phyloP scores from a whole-genome alignment of 1,140 invertebrate species.

The Phthorimaea operculella region DNA sequence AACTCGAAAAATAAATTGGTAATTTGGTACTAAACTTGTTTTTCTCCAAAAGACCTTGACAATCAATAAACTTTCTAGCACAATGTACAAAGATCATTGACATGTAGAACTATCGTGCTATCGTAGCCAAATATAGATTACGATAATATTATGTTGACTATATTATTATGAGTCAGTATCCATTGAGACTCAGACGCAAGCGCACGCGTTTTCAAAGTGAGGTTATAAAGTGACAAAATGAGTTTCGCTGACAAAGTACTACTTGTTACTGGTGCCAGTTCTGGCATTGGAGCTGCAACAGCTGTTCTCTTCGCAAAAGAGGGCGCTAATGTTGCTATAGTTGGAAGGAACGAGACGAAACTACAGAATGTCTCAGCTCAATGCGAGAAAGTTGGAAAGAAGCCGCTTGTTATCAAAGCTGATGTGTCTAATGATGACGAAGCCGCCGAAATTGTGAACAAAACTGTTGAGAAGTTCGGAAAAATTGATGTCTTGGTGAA shows the following conservation, averaged over 20 bases:
- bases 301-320: constrained; percentile 18
- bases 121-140: constrained; percentile 3
- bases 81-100: too few relatives aligned
- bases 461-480: constrained; percentile 66
- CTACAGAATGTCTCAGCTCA: constrained; percentile 2
- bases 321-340: constrained; percentile 15
- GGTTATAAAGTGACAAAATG: constrained; percentile 10
- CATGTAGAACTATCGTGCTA: neutral
- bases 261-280: constrained; percentile 17
- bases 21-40: too few relatives aligned
- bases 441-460: constrained; percentile 67
- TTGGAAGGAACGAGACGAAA: constrained; percentile 15
- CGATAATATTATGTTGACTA: too few relatives aligned
- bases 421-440: constrained; percentile 74
- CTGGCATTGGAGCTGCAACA: constrained; percentile 19
- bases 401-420: constrained; percentile 63
- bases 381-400: constrained; percentile 15
- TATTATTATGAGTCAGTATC: neutral
- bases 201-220: neutral
- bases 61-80: too few relatives aligned
- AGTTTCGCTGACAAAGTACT: constrained; percentile 21
- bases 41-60: too few relatives aligned
- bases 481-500: constrained; percentile 74
- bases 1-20: too few relatives aligned
- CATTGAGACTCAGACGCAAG: constrained; percentile 1